These are phyloP conservation scores for Dryadula phaetusa DNA, from an alignment of 2,888 invertebrate genomes.

Conservation along the genomic window DNA sequence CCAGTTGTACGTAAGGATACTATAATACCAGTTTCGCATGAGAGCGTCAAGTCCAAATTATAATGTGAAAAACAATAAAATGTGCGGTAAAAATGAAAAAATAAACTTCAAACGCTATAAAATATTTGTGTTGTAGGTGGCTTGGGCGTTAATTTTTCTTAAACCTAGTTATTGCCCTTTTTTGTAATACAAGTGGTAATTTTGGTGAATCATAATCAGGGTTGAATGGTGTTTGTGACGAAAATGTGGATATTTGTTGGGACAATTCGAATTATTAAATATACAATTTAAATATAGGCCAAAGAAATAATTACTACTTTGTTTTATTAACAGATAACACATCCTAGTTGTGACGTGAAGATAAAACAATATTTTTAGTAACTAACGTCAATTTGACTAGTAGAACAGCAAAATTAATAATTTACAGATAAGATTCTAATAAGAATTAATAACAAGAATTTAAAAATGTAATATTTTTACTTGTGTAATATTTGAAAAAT, in stretches of 20 bases:
- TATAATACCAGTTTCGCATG: constrained; percentile 64
- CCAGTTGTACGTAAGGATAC: constrained; percentile 57
- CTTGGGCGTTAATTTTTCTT: constrained; percentile 2
- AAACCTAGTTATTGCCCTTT: no score
- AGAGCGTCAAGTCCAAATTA: constrained; percentile 60
- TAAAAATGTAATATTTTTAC: no score
- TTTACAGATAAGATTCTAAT: no score
- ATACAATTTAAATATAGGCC: constrained; percentile 11
- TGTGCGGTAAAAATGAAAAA: neutral
- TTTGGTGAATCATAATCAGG: neutral
- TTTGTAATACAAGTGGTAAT: neutral
- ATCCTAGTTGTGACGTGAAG: no score
- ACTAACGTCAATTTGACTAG: no score
- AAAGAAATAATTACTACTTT: constrained; percentile 7
- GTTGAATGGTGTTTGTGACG: neutral
- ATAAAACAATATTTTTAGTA: neutral
- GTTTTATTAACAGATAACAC: constrained; percentile 13
- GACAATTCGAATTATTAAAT: constrained; percentile 10
- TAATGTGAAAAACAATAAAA: constrained; percentile 45
- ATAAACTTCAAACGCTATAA: neutral
- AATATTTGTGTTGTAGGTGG: neutral
- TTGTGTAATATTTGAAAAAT: no score
- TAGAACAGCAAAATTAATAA: no score
- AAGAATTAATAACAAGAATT: no score
- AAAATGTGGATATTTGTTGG: neutral